Evolutionary conservation across 2,888 invertebrate species (phyloP).

Genomic region (Leptopilina syphax): DNA sequence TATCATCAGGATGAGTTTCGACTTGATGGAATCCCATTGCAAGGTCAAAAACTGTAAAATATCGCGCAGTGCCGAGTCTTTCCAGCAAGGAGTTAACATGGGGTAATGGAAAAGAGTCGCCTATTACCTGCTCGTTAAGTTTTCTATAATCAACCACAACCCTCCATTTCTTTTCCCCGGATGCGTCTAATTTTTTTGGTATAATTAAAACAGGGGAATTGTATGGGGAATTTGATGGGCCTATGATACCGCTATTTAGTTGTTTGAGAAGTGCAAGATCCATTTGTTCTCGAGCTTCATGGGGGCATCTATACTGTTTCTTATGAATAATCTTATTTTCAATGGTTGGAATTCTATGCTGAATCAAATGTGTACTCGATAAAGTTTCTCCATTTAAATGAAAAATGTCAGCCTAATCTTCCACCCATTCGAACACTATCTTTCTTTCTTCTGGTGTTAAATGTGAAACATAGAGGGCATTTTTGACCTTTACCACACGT

Average conservation of each 20-base stretch:
- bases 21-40: neutral
- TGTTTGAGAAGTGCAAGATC: too few relatives aligned
- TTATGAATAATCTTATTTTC: too few relatives aligned
- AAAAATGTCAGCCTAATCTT: neutral
- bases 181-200: neutral
- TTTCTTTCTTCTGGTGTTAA: too few relatives aligned
- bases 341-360: neutral
- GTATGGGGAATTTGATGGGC: neutral
- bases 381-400: neutral
- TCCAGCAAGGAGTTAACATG: neutral
- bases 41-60: neutral
- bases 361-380: neutral
- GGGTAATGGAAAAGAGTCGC: neutral
- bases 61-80: neutral
- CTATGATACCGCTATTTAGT: too few relatives aligned
- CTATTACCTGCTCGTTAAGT: neutral
- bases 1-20: neutral
- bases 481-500: too few relatives aligned
- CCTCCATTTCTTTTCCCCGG: neutral
- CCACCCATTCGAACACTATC: neutral
- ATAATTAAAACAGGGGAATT: neutral
- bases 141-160: neutral
- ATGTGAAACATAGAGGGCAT: too few relatives aligned
- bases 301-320: too few relatives aligned
- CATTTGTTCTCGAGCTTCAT: too few relatives aligned